phyloP scores from a whole-genome alignment of 2,113 vertebrate genomes.

The Miniopterus natalensis region DNA sequence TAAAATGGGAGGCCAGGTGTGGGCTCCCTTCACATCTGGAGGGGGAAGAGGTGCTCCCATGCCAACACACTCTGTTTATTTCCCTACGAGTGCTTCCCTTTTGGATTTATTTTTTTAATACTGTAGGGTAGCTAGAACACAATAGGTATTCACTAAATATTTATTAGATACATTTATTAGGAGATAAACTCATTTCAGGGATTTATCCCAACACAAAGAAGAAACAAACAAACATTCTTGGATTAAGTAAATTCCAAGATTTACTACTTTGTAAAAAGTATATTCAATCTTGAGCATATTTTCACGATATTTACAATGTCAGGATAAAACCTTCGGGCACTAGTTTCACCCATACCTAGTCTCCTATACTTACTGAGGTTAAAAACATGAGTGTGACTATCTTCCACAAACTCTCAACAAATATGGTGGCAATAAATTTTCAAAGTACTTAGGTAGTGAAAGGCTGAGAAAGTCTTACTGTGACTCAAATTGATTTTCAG shows the following conservation, averaged over 20 bases:
- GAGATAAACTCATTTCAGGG: not conserved
- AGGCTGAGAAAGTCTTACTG: not conserved
- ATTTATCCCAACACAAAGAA: not conserved
- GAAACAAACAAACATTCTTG: not conserved
- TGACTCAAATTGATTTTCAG: not conserved
- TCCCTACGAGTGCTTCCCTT: not conserved
- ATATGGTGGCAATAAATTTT: not conserved
- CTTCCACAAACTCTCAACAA: not conserved
- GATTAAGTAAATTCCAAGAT: not conserved
- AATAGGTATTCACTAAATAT: not conserved
- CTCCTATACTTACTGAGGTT: not conserved
- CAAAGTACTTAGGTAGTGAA: not conserved
- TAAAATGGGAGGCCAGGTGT: not conserved
- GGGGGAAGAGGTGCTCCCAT: not conserved
- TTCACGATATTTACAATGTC: constrained; percentile 5
- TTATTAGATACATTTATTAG: not conserved
- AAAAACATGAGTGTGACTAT: not conserved
- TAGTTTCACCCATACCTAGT: not conserved
- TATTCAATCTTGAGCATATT: not conserved
- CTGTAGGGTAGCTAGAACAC: not conserved
- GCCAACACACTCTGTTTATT: not conserved
- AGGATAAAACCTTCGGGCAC: not conserved
- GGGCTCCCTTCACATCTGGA: not conserved
- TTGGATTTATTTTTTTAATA: not conserved
- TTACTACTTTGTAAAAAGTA: not conserved